phyloP scores from a whole-genome alignment of 2,797 vertebrate species.

The Taenioides sp. region DNA sequence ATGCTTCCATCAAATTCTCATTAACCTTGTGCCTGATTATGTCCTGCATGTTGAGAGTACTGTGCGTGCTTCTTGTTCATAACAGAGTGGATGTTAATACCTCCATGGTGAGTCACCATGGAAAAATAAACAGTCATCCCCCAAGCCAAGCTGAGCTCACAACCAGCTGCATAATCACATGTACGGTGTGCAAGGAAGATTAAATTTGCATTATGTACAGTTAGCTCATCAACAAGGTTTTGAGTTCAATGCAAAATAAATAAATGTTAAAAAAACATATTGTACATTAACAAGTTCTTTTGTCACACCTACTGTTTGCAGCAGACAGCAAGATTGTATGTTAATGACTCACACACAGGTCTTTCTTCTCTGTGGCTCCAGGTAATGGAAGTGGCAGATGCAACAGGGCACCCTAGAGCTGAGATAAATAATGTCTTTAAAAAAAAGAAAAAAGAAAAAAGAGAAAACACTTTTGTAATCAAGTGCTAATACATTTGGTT shows the following conservation, averaged over 20 bases:
- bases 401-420: constrained; percentile 7
- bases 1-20: constrained; percentile 79
- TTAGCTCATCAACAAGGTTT: no score
- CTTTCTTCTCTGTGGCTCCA: neutral
- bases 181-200: no score
- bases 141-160: constrained; percentile 43
- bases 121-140: constrained; percentile 59
- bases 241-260: neutral
- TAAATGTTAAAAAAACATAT: neutral
- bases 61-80: constrained; percentile 57
- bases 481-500: no score
- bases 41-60: constrained; percentile 65
- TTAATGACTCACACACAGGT: neutral
- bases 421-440: constrained; percentile 62
- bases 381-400: neutral
- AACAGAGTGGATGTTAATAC: constrained; percentile 66
- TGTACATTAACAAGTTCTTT: neutral
- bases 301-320: neutral
- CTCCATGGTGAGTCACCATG: constrained; percentile 69
- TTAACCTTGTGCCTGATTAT: constrained; percentile 80
- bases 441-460: neutral
- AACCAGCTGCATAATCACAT: constrained; percentile 13
- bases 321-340: neutral
- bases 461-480: neutral
- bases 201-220: no score